These are phyloP conservation scores for Dromococcyx pavoninus DNA, from an alignment of 2,797 vertebrate species.

Conservation along the genomic window DNA sequence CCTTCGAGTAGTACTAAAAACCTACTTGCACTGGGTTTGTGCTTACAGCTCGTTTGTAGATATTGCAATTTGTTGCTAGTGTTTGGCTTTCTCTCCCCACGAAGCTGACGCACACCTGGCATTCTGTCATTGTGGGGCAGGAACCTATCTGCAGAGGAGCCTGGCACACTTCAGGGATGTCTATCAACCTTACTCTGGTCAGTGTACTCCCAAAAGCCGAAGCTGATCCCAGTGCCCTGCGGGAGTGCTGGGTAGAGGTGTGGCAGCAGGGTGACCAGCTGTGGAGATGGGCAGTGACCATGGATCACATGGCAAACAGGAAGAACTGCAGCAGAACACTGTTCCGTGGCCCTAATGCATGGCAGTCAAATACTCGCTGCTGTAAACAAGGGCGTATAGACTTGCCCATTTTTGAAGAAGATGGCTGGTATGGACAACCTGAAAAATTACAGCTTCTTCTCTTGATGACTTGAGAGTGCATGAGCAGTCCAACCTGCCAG, in stretches of 20 bases:
- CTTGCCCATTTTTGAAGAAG: background rate
- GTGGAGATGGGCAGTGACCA: background rate
- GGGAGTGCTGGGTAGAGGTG: background rate
- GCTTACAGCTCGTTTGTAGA: constrained; percentile 3
- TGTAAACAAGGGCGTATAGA: background rate
- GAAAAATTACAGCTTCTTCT: background rate
- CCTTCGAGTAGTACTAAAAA: background rate
- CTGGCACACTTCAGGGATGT: background rate
- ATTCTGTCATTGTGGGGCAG: background rate
- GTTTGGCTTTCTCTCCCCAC: background rate
- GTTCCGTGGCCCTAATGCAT: background rate
- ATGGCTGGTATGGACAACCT: background rate
- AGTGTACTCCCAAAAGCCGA: background rate
- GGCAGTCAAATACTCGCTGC: background rate
- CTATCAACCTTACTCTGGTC: background rate
- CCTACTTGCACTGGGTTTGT: background rate
- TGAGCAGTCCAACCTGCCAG: background rate
- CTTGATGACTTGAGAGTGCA: background rate
- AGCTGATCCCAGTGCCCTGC: background rate
- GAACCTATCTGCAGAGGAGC: background rate
- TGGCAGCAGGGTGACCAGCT: background rate
- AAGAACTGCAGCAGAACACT: background rate
- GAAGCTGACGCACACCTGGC: background rate
- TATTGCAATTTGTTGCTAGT: background rate
- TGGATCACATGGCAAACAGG: rapidly evolving